These are phyloP conservation scores for Equus quagga DNA, from an alignment of 2,113 vertebrate species.

Conservation along the genomic window DNA sequence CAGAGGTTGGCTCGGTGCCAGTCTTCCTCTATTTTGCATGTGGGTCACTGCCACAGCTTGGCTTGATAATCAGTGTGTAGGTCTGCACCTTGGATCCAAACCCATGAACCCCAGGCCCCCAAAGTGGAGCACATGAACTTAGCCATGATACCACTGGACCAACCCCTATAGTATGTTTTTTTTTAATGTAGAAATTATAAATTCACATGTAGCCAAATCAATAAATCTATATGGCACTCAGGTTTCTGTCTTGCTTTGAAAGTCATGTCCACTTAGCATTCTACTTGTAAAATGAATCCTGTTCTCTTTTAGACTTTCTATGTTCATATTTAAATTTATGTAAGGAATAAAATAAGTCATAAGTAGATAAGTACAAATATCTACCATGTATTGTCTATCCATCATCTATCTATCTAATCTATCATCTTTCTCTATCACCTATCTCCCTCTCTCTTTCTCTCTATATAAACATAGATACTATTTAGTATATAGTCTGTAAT, in stretches of 20 bases:
- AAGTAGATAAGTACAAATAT: not conserved
- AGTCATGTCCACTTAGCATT: not conserved
- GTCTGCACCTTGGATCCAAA: no score
- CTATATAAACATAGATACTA: not conserved
- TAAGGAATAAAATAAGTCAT: not conserved
- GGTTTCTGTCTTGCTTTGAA: not conserved
- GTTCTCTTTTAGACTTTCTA: not conserved
- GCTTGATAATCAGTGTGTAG: no score
- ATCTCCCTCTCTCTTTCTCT: no score
- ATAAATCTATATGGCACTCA: fast-evolving
- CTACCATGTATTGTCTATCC: not conserved
- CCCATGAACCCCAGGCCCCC: no score
- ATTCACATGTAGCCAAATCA: not conserved
- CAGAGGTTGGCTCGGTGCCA: no score
- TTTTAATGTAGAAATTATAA: not conserved
- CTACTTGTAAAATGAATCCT: not conserved
- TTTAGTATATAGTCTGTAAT: not conserved
- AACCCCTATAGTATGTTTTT: no score
- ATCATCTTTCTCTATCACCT: not conserved
- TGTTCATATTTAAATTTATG: not conserved
- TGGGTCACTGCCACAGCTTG: no score
- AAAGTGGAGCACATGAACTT: no score
- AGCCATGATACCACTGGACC: no score
- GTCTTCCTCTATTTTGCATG: no score
- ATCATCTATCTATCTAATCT: not conserved